Base-by-base conservation (phyloP, 2,113 vertebrate species). In the Scomber scombrus region DNA sequence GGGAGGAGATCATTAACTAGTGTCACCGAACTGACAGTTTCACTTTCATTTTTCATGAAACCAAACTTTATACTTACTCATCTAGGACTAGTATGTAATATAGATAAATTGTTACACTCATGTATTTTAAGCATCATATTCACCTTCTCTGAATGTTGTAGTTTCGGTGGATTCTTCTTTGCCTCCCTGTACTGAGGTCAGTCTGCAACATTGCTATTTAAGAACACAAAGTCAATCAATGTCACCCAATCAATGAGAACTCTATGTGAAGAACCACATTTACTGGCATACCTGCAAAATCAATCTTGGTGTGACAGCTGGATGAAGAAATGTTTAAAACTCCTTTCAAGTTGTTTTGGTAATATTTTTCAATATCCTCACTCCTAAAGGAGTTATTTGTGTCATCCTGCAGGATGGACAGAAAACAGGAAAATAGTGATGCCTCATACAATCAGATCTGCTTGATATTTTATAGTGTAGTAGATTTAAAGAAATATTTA, bases 1-100 rank as follows among this genome's bases (percentile, higher is more conserved):
- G 0, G 29, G 31, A 80, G 23, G 51, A 75, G 46, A 67, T 2
- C 31, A 16, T 21, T 23, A 46, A 50, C 1, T 12, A 5, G 0
- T 26, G 23, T 57, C 5, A 21, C 5, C 18, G 13, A 31, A 15
- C 3, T 16, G 0, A 26, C 7, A 64, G 54, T 91, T 92, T 93
- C 87, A 88, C 81, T 93, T 92, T 89, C 75, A 66, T 80, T 90
- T 89, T 11, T 0, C 0, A 0, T 12, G 23, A 87, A 85, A 87
- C 47, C 0, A 31, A 1, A 87, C 46, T 54, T 2, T 19, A 13
- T 6, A 14, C 46, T 14, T 5, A 68, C 11, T 1, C 4, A 14
- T 5, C 9, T 1, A 1, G 4, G 0, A 23, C 6, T 43, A 7
- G 19, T 14, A 15, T 18, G 26, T 34, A 12, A 12, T 18, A 14